phyloP scores from a whole-genome alignment of 2,113 vertebrate genomes.

The Lepisosteus osseus region DNA sequence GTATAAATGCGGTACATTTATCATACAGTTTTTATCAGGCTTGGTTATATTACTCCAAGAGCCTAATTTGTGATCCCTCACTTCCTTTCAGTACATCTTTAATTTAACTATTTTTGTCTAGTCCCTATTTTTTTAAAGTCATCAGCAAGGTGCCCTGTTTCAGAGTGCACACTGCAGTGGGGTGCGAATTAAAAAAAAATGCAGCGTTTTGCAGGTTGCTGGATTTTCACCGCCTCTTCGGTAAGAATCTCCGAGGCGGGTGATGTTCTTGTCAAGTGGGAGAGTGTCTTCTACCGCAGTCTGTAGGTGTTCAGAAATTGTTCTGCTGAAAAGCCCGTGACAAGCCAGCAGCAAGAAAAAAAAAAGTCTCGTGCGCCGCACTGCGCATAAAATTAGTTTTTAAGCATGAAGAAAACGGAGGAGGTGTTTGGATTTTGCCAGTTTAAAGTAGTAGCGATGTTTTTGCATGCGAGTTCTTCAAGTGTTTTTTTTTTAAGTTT shows the following conservation, averaged over 20 bases:
- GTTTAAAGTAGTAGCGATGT: neutral
- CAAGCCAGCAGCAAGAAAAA: neutral
- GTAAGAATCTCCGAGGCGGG: neutral
- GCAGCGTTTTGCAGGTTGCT: neutral
- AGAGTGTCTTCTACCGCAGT: neutral
- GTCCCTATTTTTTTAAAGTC: too few species aligned
- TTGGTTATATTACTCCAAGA: too few species aligned
- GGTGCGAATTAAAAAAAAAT: too few species aligned
- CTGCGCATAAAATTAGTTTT: neutral
- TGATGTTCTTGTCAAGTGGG: neutral
- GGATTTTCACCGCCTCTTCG: neutral
- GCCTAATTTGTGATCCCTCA: too few species aligned
- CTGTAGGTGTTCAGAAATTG: neutral
- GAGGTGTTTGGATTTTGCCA: neutral
- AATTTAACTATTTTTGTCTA: too few species aligned
- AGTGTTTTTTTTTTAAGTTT: too few species aligned
- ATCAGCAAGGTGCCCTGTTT: too few species aligned
- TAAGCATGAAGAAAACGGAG: neutral
- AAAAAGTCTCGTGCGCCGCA: neutral
- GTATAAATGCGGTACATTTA: too few species aligned
- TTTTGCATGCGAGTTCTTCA: too few species aligned
- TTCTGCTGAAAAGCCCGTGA: neutral
- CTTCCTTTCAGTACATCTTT: too few species aligned
- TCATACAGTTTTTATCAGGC: too few species aligned
- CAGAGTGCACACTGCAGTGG: too few species aligned